Evolutionary conservation across 2,113 vertebrate species (phyloP).

Genomic region (Thoracochromis brauschi): DNA sequence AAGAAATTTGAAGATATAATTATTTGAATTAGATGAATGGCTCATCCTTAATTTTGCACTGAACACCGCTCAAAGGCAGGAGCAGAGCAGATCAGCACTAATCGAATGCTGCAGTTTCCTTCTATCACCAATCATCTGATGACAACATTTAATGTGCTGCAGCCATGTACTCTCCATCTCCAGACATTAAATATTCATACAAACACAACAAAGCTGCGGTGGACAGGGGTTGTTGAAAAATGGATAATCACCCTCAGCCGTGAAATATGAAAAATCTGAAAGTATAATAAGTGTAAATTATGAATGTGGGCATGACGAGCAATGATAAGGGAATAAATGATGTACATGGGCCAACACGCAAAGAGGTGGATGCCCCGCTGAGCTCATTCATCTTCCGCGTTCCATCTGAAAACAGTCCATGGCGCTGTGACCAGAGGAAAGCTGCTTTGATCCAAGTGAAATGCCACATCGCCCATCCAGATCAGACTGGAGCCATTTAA

Average conservation of each 20-base stretch:
- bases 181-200: slow-evolving; percentile 38
- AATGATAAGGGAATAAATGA: slow-evolving; percentile 1
- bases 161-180: slow-evolving; percentile 5
- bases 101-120: background rate
- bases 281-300: slow-evolving; percentile 29
- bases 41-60: background rate
- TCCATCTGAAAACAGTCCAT: background rate
- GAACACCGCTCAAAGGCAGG: background rate
- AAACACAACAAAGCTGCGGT: slow-evolving; percentile 15
- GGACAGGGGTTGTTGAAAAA: slow-evolving; percentile 14
- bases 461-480: background rate
- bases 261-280: slow-evolving; percentile 23
- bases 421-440: background rate
- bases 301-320: slow-evolving; percentile 11
- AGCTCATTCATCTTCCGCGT: background rate
- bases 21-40: slow-evolving; percentile 12
- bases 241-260: background rate
- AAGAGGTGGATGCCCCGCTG: background rate
- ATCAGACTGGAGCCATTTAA: background rate
- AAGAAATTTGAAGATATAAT: slow-evolving; percentile 4
- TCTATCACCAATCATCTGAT: background rate
- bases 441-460: background rate
- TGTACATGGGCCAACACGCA: background rate
- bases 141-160: slow-evolving; percentile 1
- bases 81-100: background rate